Base-by-base conservation (phyloP, 2,888 invertebrate genomes). In the Cataglyphis albicans region DNA sequence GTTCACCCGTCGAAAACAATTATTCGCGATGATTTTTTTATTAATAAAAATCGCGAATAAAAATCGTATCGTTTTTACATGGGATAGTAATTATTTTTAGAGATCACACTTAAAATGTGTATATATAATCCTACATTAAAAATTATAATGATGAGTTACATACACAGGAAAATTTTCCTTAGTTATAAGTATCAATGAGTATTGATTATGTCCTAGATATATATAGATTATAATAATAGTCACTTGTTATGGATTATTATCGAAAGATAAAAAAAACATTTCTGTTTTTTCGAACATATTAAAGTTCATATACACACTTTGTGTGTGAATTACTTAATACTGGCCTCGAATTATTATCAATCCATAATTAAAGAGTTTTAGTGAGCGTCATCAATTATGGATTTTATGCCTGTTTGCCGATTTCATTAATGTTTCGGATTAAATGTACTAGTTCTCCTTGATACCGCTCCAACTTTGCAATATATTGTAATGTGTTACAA, bases 401-500 rank as follows among this genome's bases (percentile, higher is more conserved):
- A 55, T 7, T 52, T n/a, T 52, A n/a, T 18, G 48, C 35, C 38
- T 18, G n/a, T 55, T 57, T 32, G 21, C 18, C 12, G 41, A 29
- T 18, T 41, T 18, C 18, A 10, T 68, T 44, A 76, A 1, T 57
- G 3, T 21, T 57, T 7, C 41, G 44, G 18, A 52, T 38, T 38
- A 75, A 38, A 44, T 35, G 32, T 18, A 21, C 15, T 55, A 25
- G 41, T 48, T 76, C 48, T 59, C 9, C 57, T 38, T 18, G 55
- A 3, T 72, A 21, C 25, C 29, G 55, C 41, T 32, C 70, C 44
- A 25, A 25, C 44, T 61, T 10, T 7, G 29, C n/a, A n/a, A 48
- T 21, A 29, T 21, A 29, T 67, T n/a, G 48, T 48, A n/a, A 59
- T 29, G 9, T 32, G 44, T 70, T 78, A 70, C 59, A 61, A 35